Evolutionary conservation across 2,113 vertebrate species (phyloP).

Genomic region (Salvelinus sp.): DNA sequence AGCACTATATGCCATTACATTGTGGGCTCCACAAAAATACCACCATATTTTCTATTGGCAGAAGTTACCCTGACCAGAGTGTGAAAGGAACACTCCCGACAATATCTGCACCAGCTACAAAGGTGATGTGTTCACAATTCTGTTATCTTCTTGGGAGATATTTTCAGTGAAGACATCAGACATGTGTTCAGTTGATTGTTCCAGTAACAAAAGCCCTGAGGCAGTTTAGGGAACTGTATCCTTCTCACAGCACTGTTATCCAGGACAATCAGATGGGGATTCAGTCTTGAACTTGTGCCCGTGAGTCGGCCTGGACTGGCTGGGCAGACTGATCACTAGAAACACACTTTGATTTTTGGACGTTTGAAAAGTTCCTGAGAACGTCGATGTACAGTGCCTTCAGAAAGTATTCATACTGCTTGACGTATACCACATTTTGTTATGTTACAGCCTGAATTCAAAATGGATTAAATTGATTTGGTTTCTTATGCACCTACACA

Average conservation of each 20-base stretch:
- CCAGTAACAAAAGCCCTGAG: conserved; percentile 21
- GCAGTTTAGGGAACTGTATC: conserved; percentile 18
- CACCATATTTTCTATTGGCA: background rate
- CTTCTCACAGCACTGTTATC: conserved; percentile 44
- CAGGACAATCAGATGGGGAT: conserved; percentile 48
- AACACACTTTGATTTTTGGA: too few relatives aligned
- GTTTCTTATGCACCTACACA: too few relatives aligned
- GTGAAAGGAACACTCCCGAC: background rate
- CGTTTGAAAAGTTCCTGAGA: too few relatives aligned
- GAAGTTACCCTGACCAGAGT: background rate
- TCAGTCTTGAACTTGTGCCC: conserved; percentile 52
- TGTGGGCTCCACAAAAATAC: background rate
- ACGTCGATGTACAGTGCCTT: too few relatives aligned
- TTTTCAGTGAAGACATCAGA: conserved; percentile 33
- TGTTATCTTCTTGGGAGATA: background rate
- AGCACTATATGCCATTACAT: background rate
- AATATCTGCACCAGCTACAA: background rate
- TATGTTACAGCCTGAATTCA: too few relatives aligned
- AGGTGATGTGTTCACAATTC: background rate
- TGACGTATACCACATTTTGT: too few relatives aligned
- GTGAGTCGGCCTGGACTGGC: conserved; percentile 10
- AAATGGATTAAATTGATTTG: too few relatives aligned
- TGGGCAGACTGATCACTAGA: conserved; percentile 65
- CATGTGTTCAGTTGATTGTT: conserved; percentile 30
- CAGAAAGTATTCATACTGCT: too few relatives aligned